Base-by-base conservation (phyloP, 2,113 vertebrate genomes). In the Otus sunia region DNA sequence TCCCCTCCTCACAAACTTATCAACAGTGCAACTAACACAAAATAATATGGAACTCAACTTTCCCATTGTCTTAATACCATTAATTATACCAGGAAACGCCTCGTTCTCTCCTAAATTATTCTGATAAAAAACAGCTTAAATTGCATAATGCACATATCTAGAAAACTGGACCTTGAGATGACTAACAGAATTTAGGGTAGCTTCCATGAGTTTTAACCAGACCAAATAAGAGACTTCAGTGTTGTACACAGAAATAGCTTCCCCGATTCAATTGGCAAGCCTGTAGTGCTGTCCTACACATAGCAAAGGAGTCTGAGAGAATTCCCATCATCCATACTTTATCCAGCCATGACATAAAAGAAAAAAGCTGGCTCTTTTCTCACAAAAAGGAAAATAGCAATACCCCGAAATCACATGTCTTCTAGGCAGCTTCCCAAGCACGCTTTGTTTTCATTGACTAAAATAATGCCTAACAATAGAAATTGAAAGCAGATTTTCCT, bases 341-440 rank as follows among this genome's bases (percentile, higher is more conserved):
- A 66, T 95, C 94, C 93, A 92, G 64, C 56, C 56, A 47, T 88
- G 69, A 79, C 76, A 87, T 64, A 63, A 82, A 90, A 97, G 88
- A 97, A 71, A 92, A 93, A 94, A 72, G 22, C 52, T 93, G 97
- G 86, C 75, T 95, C 86, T 96, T 78, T 86, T 72, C 75, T 96
- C 92, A 86, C 80, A 77, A 49, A 91, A 94, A 85, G 71, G 91
- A 56, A 93, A 52, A 93, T 64, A 92, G 78, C n/a, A 74, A 56
- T 91, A 76, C 83, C 68, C 59, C 50, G 41, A 53, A 67, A 86
- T 93, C 63, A 83, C 78, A 27, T 67, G 25, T 63, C 63, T 94
- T 86, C 77, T 60, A 83, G 87, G 94, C 94, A 97, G 75, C 86
- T 79, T 87, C 89, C 91, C 91, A 88, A 92, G 59, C 62, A 73